Conservation (phyloP, 2,797 vertebrate species). For the Pristis pectinata region DNA sequence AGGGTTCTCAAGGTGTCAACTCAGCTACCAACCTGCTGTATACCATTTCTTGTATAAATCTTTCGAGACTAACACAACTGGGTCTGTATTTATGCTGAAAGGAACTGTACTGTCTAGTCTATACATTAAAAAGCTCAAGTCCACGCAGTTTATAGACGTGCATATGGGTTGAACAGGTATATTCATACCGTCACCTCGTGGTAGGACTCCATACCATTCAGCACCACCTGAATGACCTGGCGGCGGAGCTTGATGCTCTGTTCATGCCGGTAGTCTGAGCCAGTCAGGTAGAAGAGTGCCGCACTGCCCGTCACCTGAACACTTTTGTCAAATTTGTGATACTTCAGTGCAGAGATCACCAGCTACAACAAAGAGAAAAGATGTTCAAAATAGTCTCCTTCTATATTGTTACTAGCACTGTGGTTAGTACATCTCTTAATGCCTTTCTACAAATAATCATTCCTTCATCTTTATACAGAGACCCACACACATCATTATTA, state of each 20-base stretch:
- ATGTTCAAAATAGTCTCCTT: background rate
- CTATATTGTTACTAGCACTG: background rate
- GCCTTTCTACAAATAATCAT: background rate
- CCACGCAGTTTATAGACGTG: background rate
- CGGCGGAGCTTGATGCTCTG: slow-evolving; percentile 81
- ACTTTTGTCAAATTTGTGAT: slow-evolving; percentile 93
- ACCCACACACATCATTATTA: background rate
- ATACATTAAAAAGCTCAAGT: background rate
- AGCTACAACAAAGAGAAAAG: slow-evolving; percentile 59
- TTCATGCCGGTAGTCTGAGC: slow-evolving; percentile 84
- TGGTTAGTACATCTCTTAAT: background rate
- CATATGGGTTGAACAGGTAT: background rate
- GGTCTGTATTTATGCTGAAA: background rate
- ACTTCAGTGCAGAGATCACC: slow-evolving; percentile 87
- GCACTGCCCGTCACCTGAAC: slow-evolving; percentile 95
- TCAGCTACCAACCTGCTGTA: background rate
- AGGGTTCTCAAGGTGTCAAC: background rate
- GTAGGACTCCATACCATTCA: slow-evolving; percentile 97
- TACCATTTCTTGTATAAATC: background rate
- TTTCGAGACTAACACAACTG: background rate
- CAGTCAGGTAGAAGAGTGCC: slow-evolving; percentile 91
- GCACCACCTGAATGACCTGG: slow-evolving; percentile 90
- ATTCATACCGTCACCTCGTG: slow-evolving; percentile 86
- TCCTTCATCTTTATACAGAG: background rate
- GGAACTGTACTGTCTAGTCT: background rate